phyloP scores from a whole-genome alignment of 2,113 vertebrate genomes.

The Sinocyclocheilus maitianheensis region DNA sequence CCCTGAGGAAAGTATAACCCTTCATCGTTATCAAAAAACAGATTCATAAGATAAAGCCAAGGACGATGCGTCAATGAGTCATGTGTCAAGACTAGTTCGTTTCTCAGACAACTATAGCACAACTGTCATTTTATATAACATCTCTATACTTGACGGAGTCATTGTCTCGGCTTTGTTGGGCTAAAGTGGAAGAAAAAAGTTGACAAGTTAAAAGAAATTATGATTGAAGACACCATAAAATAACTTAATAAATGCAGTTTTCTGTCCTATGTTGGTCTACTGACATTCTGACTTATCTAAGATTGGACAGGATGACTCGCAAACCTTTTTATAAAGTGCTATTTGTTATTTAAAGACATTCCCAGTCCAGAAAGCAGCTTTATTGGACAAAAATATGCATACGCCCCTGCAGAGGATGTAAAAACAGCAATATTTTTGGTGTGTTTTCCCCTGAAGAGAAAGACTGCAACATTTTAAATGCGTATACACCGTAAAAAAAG shows the following conservation, averaged over 20 bases:
- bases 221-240: neutral
- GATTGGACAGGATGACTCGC: no score
- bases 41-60: neutral
- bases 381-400: neutral
- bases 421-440: neutral
- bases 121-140: slow-evolving; percentile 18
- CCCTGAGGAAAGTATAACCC: neutral
- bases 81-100: neutral
- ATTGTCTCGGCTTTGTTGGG: neutral
- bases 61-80: neutral
- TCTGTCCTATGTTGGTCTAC: neutral
- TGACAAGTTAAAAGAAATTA: neutral
- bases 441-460: neutral
- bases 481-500: neutral
- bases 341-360: neutral
- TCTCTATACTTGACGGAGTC: neutral
- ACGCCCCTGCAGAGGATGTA: neutral
- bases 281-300: no score
- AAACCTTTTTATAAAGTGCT: neutral
- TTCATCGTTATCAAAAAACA: neutral
- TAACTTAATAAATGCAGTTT: neutral
- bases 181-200: neutral
- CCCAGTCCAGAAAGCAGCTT: neutral
- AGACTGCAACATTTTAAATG: neutral
- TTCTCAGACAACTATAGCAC: neutral